Conservation (phyloP, 2,113 vertebrate genomes). For the Limanda limanda region DNA sequence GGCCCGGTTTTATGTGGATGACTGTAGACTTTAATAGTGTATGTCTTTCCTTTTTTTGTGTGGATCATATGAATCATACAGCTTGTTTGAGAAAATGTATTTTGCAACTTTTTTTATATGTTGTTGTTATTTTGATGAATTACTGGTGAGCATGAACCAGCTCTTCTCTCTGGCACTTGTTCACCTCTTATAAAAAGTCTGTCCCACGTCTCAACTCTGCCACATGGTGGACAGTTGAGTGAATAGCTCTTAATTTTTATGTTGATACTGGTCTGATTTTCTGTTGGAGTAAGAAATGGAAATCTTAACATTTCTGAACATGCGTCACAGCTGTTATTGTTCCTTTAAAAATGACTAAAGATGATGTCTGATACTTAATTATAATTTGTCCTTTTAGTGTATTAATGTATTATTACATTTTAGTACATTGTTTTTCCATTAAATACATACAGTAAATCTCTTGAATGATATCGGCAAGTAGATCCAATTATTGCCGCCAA, state of each 20-base stretch:
- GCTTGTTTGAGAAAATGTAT: not conserved
- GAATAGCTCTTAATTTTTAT: not conserved
- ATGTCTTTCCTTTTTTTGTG: not conserved
- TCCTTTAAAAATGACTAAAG: not conserved
- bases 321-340: not conserved
- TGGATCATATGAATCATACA: not conserved
- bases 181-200: not conserved
- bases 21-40: not conserved
- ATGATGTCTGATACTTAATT: not conserved
- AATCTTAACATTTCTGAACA: not conserved
- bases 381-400: too few relatives aligned
- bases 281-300: not conserved
- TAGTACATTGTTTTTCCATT: not conserved
- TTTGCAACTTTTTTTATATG: not conserved
- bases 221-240: constrained; percentile 57
- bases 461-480: not conserved
- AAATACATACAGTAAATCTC: not conserved
- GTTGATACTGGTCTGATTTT: too few relatives aligned
- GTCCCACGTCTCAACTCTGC: constrained; percentile 60
- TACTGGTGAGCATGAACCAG: not conserved
- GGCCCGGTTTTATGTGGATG: not conserved
- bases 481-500: not conserved
- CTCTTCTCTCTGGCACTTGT: not conserved
- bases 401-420: not conserved
- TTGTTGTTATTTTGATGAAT: not conserved